Evolutionary conservation across 2,113 vertebrate genomes (phyloP).

Genomic region (Actenoides lindsayi): DNA sequence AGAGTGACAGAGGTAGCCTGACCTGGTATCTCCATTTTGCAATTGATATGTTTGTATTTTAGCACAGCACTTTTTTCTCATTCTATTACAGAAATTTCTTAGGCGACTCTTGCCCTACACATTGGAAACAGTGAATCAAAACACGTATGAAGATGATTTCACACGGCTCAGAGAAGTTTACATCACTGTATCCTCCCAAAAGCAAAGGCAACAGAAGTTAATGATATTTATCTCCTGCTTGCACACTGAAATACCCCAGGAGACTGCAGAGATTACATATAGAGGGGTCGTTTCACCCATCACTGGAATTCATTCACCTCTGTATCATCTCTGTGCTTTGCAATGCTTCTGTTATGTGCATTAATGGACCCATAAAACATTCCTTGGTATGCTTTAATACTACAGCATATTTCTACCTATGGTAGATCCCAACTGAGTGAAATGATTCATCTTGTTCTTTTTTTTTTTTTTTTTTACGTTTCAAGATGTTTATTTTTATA

Average conservation of each 20-base stretch:
- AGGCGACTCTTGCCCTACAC: background rate
- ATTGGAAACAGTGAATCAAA: background rate
- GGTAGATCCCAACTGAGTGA: background rate
- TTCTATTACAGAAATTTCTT: background rate
- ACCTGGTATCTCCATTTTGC: background rate
- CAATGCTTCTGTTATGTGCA: background rate
- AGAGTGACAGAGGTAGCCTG: background rate
- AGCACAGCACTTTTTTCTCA: background rate
- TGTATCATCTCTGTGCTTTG: background rate
- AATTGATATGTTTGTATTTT: background rate
- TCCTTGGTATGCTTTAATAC: background rate
- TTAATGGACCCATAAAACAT: slow-evolving; percentile 23
- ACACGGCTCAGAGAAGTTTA: background rate
- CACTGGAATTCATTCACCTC: slow-evolving; percentile 29
- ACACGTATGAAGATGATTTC: background rate
- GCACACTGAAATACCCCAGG: background rate
- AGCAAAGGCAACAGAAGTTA: background rate
- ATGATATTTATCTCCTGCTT: background rate
- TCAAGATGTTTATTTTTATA: background rate
- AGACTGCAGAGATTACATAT: background rate
- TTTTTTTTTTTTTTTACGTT: background rate
- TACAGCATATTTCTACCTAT: background rate
- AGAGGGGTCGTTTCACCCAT: background rate
- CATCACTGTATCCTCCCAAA: background rate
- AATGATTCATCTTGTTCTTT: background rate